These are phyloP conservation scores for Nomia melanderi DNA, from an alignment of 1,140 invertebrate genomes.

Conservation along the genomic window DNA sequence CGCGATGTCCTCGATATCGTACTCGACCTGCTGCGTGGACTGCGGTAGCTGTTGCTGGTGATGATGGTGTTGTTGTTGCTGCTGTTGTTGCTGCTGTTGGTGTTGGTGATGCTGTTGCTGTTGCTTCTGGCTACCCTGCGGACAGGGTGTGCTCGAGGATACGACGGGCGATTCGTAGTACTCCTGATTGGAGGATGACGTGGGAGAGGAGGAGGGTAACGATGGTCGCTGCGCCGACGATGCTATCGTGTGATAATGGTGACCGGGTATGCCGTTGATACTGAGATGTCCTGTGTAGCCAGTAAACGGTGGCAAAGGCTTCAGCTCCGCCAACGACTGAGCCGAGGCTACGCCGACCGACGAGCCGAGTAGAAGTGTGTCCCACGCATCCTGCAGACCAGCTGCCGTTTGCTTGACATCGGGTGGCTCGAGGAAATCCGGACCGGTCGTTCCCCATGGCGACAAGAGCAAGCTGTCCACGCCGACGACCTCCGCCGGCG, in stretches of 20 bases:
- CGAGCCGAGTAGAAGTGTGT: constrained; percentile 78
- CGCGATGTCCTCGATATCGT: constrained; percentile 93
- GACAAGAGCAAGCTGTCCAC: constrained; percentile 82
- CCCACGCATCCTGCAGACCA: constrained; percentile 79
- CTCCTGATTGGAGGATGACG: constrained; percentile 77
- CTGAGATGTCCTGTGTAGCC: constrained; percentile 91
- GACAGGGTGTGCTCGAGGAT: constrained; percentile 78
- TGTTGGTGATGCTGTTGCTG: constrained; percentile 70
- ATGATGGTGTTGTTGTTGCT: constrained; percentile 75
- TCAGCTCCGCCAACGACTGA: constrained; percentile 87
- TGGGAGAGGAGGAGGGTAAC: constrained; percentile 75
- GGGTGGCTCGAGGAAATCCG: constrained; percentile 77
- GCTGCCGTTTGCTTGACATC: constrained; percentile 77
- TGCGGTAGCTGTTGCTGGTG: constrained; percentile 79
- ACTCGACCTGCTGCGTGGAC: constrained; percentile 83
- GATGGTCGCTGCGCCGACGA: constrained; percentile 75
- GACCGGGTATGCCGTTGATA: constrained; percentile 92
- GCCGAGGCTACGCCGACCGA: constrained; percentile 75
- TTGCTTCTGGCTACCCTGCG: constrained; percentile 72
- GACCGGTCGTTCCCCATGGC: constrained; percentile 82
- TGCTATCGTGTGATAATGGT: constrained; percentile 92
- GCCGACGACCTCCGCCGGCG: constrained; percentile 75
- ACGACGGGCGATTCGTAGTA: constrained; percentile 77
- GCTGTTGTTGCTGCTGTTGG: constrained; percentile 81
- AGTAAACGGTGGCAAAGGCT: constrained; percentile 92